Evolutionary conservation across 2,797 vertebrate genomes (phyloP).

Genomic region (Sardinella longiceps): DNA sequence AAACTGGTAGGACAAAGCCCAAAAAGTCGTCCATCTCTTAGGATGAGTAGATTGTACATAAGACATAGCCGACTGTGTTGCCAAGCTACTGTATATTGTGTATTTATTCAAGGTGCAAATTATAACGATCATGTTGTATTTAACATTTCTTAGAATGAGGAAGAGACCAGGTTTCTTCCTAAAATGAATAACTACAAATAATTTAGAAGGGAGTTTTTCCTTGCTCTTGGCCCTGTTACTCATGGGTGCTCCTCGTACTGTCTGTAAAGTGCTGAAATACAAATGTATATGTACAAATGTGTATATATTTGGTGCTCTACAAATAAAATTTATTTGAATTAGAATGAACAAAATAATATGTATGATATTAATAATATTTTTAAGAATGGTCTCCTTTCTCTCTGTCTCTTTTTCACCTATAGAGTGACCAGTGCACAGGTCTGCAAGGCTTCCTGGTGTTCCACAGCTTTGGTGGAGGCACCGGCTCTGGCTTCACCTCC

Average conservation of each 20-base stretch:
- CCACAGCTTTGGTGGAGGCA: conserved; percentile 79
- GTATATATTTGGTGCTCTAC: too few relatives aligned
- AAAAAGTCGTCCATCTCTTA: not conserved
- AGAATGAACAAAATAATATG: too few relatives aligned
- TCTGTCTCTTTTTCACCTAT: not conserved
- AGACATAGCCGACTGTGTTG: not conserved
- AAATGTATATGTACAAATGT: too few relatives aligned
- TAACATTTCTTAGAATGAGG: not conserved
- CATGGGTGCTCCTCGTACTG: too few relatives aligned
- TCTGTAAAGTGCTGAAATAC: too few relatives aligned
- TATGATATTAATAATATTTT: too few relatives aligned
- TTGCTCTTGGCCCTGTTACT: too few relatives aligned
- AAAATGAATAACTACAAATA: too few relatives aligned
- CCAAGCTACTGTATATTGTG: not conserved
- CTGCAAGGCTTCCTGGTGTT: conserved; percentile 81
- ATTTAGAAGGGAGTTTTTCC: too few relatives aligned
- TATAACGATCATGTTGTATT: not conserved
- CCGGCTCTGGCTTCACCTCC: conserved; percentile 83
- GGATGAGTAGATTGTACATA: not conserved
- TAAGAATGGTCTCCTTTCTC: too few relatives aligned
- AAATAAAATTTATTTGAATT: too few relatives aligned
- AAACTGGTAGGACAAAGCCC: conserved; percentile 67
- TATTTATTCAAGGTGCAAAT: not conserved
- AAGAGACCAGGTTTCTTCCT: too few relatives aligned
- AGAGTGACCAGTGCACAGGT: conserved; percentile 77